These are phyloP conservation scores for Hippolais icterina DNA, from an alignment of 2,113 vertebrate genomes.

Conservation along the genomic window DNA sequence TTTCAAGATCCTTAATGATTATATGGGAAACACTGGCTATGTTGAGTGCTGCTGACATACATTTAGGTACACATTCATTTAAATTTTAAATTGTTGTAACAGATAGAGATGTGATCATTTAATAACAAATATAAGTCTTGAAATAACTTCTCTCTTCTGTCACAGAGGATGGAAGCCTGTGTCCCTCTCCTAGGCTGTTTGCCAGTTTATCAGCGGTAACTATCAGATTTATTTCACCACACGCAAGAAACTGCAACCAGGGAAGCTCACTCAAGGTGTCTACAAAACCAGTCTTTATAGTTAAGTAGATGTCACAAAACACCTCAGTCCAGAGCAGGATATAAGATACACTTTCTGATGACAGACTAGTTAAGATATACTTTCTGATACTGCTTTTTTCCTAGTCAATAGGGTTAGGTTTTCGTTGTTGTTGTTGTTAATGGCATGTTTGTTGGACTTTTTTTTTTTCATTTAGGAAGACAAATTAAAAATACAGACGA, in stretches of 20 bases:
- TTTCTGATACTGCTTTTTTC: neutral
- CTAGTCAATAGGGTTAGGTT: accelerated
- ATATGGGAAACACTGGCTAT: neutral
- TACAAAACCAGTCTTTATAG: neutral
- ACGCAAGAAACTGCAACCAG: neutral
- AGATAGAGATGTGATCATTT: neutral
- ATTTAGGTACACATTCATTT: neutral
- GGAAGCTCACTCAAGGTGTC: neutral
- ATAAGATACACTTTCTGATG: neutral
- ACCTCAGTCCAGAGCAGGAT: neutral
- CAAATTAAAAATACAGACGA: neutral
- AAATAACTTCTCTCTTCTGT: neutral
- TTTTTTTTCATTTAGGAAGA: neutral
- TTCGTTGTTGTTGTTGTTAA: neutral
- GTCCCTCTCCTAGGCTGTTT: too few relatives aligned
- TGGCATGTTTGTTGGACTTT: neutral
- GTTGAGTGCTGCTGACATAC: neutral
- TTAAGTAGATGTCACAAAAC: neutral
- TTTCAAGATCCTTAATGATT: neutral
- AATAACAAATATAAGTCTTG: neutral
- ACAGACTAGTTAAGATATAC: neutral
- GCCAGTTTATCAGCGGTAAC: neutral
- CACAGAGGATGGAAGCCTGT: neutral
- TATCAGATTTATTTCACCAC: neutral
- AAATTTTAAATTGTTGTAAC: neutral